Evolutionary conservation across 2,888 invertebrate genomes (phyloP).

Genomic region (Drosophila mayaguana): DNA sequence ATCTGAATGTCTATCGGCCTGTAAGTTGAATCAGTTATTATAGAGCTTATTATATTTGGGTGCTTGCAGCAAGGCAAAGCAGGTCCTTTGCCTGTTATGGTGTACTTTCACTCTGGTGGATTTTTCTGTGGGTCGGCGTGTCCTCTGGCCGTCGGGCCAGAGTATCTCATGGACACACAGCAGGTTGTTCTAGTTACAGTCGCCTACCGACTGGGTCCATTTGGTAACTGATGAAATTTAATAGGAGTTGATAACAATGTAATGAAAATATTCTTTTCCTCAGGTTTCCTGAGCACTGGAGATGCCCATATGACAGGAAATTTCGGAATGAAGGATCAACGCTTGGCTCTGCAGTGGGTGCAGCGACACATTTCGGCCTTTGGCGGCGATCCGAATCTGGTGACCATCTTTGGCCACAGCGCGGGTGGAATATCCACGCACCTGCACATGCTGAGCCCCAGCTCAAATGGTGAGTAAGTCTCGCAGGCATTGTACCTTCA

Average conservation of each 20-base stretch:
- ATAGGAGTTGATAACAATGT: background rate
- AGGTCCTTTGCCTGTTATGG: constrained; percentile 84
- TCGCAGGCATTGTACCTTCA: fast-evolving
- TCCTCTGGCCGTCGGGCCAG: constrained; percentile 83
- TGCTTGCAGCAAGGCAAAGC: constrained; percentile 17
- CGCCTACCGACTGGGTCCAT: constrained; percentile 83
- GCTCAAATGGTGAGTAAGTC: constrained; percentile 79
- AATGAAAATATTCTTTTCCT: background rate
- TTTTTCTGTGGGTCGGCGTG: constrained; percentile 85
- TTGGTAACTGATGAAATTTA: constrained; percentile 51
- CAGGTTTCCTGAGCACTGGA: constrained; percentile 83
- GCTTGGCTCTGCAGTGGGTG: constrained; percentile 85
- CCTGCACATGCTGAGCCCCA: constrained; percentile 85
- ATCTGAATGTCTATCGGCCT: constrained; percentile 86
- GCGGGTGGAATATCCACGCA: constrained; percentile 85
- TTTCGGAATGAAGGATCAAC: constrained; percentile 86
- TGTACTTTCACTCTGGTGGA: constrained; percentile 86
- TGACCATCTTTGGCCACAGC: constrained; percentile 86
- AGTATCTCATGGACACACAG: constrained; percentile 85
- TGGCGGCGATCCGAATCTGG: constrained; percentile 83
- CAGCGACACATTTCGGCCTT: constrained; percentile 84
- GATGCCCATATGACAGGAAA: constrained; percentile 85
- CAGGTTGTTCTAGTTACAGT: constrained; percentile 84
- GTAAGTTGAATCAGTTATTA: constrained; percentile 22
- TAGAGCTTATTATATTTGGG: background rate